Base-by-base conservation (phyloP, 1,140 invertebrate species). In the Aphaenogaster rudis region DNA sequence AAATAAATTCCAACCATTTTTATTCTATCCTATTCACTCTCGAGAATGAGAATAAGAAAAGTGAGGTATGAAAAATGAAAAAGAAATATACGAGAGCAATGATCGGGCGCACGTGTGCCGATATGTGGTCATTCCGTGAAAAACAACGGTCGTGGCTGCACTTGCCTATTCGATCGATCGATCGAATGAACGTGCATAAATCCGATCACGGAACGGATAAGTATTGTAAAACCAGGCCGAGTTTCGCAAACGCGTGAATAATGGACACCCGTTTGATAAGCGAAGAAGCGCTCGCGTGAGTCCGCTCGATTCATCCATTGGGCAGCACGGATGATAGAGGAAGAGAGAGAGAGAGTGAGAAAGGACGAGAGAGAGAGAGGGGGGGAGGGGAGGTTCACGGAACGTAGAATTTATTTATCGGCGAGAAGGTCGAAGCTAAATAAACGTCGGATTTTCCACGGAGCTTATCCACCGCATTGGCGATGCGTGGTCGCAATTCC, bases 181-280 rank as follows among this genome's bases (percentile, higher is more conserved):
- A 48, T 86, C 76, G 61, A 80, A 86, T 71, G 76, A 7, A 61
- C 84, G 84, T 82, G 86, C 87, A 87, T 84, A 85, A 88, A 42
- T 77, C 33, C 57, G 17, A 39, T 74, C 54, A 59, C 66, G 63
- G 79, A 57, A n/a, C 85, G 88, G 78, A 82, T 88, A 86, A 90
- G 87, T 81, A 91, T 91, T 91, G 87, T 91, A 88, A 91, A 88
- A 87, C 72, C 89, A 80, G 90, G 86, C 89, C 87, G 89, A 87
- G 89, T 92, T 91, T 87, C 86, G 81, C 85, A 81, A 88, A 88
- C 90, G 93, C 93, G 92, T 94, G 93, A 94, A 94, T 94, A 94
- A 94, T 94, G 93, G 94, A 94, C 94, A 94, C 90, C 86, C 93
- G 93, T 93, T 94, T 94, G 93, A 94, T 94, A 94, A 94, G 93